Percentiles rank a stretch among this genome's conserved stretches.
phyloP scores from a whole-genome alignment of 2,888 invertebrate genomes.

The Tortrix viridana region DNA sequence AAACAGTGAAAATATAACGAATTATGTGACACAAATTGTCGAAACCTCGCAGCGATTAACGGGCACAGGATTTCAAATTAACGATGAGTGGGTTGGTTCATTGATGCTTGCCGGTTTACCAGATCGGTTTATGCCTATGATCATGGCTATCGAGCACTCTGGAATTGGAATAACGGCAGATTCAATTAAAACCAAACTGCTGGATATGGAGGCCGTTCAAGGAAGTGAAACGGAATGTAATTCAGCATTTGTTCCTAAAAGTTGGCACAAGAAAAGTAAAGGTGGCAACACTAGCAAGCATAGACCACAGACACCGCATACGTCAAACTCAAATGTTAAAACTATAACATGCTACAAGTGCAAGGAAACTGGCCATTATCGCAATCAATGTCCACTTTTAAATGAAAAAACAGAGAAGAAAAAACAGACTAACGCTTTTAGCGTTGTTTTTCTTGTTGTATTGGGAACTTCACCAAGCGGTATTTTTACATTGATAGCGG shows the following conservation, averaged over 20 bases:
- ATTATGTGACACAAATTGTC: constrained; percentile 28
- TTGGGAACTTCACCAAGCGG: background rate
- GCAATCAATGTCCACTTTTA: background rate
- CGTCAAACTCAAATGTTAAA: constrained; percentile 3
- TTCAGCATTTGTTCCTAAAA: no score
- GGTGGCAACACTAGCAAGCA: constrained; percentile 1
- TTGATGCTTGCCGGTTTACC: constrained; percentile 26
- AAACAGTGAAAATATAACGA: constrained; percentile 13
- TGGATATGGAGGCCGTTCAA: constrained; percentile 5
- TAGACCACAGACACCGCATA: background rate
- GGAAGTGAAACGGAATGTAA: background rate
- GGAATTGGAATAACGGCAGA: constrained; percentile 21
- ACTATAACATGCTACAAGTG: constrained; percentile 4
- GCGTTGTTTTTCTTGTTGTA: constrained; percentile 1
- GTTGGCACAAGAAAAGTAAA: background rate
- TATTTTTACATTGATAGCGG: background rate
- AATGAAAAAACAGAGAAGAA: background rate
- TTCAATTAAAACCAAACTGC: constrained; percentile 19
- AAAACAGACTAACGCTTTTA: background rate
- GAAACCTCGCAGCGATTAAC: constrained; percentile 21
- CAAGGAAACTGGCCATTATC: constrained; percentile 3
- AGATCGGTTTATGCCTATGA: constrained; percentile 15
- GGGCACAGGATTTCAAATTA: constrained; percentile 24
- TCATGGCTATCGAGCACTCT: constrained; percentile 28
- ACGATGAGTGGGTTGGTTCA: constrained; percentile 24